Evolutionary conservation across 2,888 invertebrate genomes (phyloP), one percentile per base, ranked within the genome.

Genomic region (Xestia xanthographa): DNA sequence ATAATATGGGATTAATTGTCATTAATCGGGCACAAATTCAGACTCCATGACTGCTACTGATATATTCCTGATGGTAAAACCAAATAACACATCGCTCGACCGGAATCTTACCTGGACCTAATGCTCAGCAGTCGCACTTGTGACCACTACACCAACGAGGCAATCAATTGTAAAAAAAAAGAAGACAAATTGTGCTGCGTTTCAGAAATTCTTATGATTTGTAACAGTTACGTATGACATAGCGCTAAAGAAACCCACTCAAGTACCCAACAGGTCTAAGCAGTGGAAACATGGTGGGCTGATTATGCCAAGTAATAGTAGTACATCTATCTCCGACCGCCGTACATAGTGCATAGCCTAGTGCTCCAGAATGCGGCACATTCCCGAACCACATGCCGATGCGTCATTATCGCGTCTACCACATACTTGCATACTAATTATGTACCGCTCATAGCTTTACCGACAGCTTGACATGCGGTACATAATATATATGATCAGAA

Each of bases 301-400:
- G 20, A 60, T 20, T 14, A 60, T 29, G 20, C 9, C 0, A 29
- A 82, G 29, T 22, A 43, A 34, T 14, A 66, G 6, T 38, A 65
- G 12, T 68, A 65, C 45, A 45, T 5, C 1, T 62, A 56, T 14
- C 0, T 0, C 14, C 53, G 48, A 60, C 58, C 38, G n/a, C 63
- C 14, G 43, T 22, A 68, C 34, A 67, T 43, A 78, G 43, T 29
- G 38, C 50, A 62, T 63, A 26, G 62, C 60, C 73, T 6, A 50
- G 26, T 62, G 72, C n/a, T 48, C 66, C 62, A 74, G 63, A 58
- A 78, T 87, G 68, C 83, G 72, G 50, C 56, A 66, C 86, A 87
- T 86, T 87, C 87, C 72, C 45, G 78, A 14, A 34, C 60, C 53
- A 66, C 26, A 87, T 86, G 62, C 87, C 87, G n/a, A 45, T 48